Evolutionary conservation across 2,113 vertebrate species (phyloP).

Genomic region (Pristiophorus japonicus): DNA sequence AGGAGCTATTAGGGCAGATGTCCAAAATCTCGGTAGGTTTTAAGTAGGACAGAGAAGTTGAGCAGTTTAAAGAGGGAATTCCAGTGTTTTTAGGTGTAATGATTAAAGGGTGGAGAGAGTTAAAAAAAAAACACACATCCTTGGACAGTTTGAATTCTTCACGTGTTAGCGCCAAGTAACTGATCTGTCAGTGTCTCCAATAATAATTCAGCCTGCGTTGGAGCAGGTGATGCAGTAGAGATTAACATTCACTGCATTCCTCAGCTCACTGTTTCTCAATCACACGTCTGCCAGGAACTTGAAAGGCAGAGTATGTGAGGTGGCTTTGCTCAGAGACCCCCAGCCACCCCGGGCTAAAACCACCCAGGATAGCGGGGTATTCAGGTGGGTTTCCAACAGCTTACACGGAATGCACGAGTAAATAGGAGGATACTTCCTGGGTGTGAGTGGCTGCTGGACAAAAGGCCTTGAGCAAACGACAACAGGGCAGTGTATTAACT

Average conservation of each 20-base stretch:
- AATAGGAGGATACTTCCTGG: conserved; percentile 75
- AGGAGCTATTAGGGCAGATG: background rate
- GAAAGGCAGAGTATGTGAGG: background rate
- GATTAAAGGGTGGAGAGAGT: background rate
- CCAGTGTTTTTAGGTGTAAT: background rate
- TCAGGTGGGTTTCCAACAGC: conserved; percentile 69
- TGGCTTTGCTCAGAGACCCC: background rate
- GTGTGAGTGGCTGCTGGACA: conserved; percentile 49
- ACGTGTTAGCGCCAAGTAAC: background rate
- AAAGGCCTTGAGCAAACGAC: conserved; percentile 57
- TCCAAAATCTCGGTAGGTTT: no score
- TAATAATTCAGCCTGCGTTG: background rate
- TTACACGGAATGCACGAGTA: conserved; percentile 76
- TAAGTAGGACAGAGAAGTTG: no score
- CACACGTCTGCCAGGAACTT: background rate
- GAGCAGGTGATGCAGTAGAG: background rate
- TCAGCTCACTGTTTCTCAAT: background rate
- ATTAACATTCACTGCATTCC: background rate
- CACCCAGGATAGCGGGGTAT: conserved; percentile 51
- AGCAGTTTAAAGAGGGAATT: background rate
- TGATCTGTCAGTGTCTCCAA: background rate
- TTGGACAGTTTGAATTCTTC: background rate
- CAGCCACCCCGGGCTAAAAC: background rate
- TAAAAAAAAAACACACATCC: no score
- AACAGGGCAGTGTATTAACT: conserved; percentile 51